phyloP scores from a whole-genome alignment of 2,888 invertebrate genomes.

The Cryptophagus acutangulus region DNA sequence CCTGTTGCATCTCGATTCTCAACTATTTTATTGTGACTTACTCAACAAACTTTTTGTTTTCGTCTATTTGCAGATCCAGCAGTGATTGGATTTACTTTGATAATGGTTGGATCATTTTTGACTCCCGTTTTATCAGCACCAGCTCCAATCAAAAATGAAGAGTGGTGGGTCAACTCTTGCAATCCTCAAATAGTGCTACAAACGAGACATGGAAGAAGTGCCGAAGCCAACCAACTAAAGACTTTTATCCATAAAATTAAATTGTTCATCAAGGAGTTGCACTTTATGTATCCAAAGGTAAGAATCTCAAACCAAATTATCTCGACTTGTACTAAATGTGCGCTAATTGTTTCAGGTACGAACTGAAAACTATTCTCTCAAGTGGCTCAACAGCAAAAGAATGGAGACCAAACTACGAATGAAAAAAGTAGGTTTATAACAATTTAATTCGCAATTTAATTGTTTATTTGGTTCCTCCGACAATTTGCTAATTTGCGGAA shows the following conservation, averaged over 20 bases:
- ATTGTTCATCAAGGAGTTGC: slow-evolving; percentile 21
- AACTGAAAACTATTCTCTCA: too few relatives aligned
- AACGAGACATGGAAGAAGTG: slow-evolving; percentile 29
- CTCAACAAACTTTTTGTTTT: not conserved
- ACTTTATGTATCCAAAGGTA: slow-evolving; percentile 23
- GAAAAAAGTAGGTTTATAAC: too few relatives aligned
- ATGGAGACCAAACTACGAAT: too few relatives aligned
- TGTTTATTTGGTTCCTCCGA: too few relatives aligned
- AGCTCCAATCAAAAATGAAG: slow-evolving; percentile 4
- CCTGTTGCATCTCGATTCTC: too few relatives aligned
- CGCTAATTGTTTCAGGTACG: too few relatives aligned
- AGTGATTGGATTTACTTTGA: not conserved
- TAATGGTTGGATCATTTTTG: slow-evolving; percentile 15
- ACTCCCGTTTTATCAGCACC: slow-evolving; percentile 22
- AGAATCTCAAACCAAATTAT: too few relatives aligned
- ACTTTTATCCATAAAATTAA: slow-evolving; percentile 24
- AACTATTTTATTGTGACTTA: too few relatives aligned
- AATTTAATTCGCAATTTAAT: too few relatives aligned
- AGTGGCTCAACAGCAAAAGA: too few relatives aligned
- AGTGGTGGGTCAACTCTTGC: slow-evolving; percentile 34
- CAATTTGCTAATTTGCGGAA: not conserved
- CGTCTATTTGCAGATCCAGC: not conserved
- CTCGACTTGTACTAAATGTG: too few relatives aligned
- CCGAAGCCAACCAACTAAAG: slow-evolving; percentile 27
- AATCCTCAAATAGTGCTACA: slow-evolving; percentile 16